Evolutionary conservation across 2,797 vertebrate species (phyloP).

Genomic region (Falco novaeseelandiae): DNA sequence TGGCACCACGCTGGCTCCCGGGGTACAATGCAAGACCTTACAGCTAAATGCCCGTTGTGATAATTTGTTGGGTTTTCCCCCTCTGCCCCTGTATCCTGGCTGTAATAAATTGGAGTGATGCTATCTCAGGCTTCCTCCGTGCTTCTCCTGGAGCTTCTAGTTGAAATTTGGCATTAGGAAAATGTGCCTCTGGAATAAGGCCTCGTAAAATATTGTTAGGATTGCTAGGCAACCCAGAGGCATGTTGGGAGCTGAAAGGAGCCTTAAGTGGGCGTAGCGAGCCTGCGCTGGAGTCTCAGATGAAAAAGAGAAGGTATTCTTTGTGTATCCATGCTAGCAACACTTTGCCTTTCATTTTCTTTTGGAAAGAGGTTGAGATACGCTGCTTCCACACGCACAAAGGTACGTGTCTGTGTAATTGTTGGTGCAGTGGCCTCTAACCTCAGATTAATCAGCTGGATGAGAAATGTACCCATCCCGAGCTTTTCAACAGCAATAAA

Average conservation of each 20-base stretch:
- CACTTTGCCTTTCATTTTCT: conserved; percentile 30
- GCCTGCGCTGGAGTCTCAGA: background rate
- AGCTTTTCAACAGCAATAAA: conserved; percentile 21
- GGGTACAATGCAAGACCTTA: background rate
- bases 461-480: background rate
- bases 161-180: background rate
- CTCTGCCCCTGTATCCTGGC: background rate
- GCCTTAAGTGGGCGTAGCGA: conserved; percentile 20
- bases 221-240: conserved; percentile 60
- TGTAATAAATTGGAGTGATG: background rate
- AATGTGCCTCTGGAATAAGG: conserved; percentile 21
- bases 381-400: background rate
- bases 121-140: background rate
- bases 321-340: background rate
- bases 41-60: background rate
- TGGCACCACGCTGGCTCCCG: rapidly evolving
- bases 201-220: conserved; percentile 43
- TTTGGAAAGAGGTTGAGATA: background rate
- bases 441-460: conserved; percentile 17
- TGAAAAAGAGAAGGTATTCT: conserved; percentile 9
- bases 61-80: background rate
- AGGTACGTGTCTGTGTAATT: background rate
- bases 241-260: conserved; percentile 33
- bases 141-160: conserved; percentile 6
- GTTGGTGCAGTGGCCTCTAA: background rate